Evolutionary conservation across 2,888 invertebrate species (phyloP).

Genomic region (Catocala sponsa): DNA sequence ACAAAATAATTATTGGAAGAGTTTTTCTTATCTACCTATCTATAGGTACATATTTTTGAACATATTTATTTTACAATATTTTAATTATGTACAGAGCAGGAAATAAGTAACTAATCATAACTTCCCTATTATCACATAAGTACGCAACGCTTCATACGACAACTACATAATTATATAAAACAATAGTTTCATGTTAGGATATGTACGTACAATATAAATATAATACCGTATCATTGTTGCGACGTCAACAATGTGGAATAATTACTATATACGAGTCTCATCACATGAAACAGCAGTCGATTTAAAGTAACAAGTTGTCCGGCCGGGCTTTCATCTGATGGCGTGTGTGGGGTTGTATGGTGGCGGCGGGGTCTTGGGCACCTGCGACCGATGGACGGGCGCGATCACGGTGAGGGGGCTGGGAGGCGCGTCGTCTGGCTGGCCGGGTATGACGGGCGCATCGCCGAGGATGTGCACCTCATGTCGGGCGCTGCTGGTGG

Average conservation of each 20-base stretch:
- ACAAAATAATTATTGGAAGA: conserved; percentile 67
- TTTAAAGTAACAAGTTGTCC: conserved; percentile 72
- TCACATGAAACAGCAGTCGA: conserved; percentile 86
- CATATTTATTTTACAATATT: conserved; percentile 66
- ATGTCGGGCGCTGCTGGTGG: conserved; percentile 70
- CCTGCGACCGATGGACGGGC: conserved; percentile 73
- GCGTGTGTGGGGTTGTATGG: conserved; percentile 83
- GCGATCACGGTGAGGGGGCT: conserved; percentile 56
- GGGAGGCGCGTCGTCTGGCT: conserved; percentile 60
- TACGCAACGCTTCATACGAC: conserved; percentile 74
- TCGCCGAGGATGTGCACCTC: conserved; percentile 57
- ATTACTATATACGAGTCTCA: conserved; percentile 70
- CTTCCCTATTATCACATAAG: conserved; percentile 85
- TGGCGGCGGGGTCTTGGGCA: conserved; percentile 85
- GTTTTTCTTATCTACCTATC: conserved; percentile 59
- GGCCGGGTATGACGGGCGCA: conserved; percentile 70
- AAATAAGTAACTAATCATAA: conserved; percentile 76
- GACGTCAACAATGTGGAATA: conserved; percentile 60
- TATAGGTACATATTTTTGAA: conserved; percentile 55
- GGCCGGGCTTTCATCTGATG: conserved; percentile 82
- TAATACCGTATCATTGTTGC: conserved; percentile 75
- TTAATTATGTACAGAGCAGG: conserved; percentile 78
- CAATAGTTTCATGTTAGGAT: conserved; percentile 77
- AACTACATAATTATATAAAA: conserved; percentile 67
- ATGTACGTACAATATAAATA: conserved; percentile 75